phyloP scores from a whole-genome alignment of 2,888 invertebrate species.

The Myopa testacea region DNA sequence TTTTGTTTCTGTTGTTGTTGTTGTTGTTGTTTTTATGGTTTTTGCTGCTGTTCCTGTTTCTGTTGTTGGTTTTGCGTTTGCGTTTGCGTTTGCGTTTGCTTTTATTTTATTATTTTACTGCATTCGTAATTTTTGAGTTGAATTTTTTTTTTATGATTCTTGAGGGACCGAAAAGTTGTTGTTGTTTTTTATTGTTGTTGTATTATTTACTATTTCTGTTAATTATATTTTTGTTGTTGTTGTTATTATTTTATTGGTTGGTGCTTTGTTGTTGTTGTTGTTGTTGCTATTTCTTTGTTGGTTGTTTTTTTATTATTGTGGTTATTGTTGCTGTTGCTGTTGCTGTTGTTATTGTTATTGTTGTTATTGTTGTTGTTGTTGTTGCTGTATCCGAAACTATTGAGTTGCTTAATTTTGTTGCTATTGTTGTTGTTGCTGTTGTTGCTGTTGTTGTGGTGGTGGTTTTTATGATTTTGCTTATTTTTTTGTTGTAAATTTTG shows the following conservation, averaged over 20 bases:
- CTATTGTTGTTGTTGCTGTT: conserved; percentile 41
- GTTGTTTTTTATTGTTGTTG: conserved; percentile 48
- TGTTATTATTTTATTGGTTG: conserved; percentile 39
- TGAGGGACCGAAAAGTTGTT: conserved; percentile 50
- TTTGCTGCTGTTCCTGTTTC: conserved; percentile 30
- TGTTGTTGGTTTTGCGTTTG: conserved; percentile 25
- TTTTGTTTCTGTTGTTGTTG: conserved; percentile 45
- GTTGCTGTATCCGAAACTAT: conserved; percentile 44
- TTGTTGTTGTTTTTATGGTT: conserved; percentile 39
- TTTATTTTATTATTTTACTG: conserved; percentile 35
- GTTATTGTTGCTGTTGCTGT: conserved; percentile 43
- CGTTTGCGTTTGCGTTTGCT: conserved; percentile 17
- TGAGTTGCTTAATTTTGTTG: conserved; percentile 42
- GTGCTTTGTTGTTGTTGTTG: conserved; percentile 50
- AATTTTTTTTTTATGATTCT: conserved; percentile 41
- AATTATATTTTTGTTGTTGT: conserved; percentile 45
- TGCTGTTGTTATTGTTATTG: conserved; percentile 27
- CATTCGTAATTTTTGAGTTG: conserved; percentile 23
- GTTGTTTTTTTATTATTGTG: conserved; percentile 44
- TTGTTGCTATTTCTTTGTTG: conserved; percentile 46
- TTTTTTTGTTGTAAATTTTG: conserved; percentile 67
- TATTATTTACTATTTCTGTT: conserved; percentile 46
- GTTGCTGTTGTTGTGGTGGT: conserved; percentile 62
- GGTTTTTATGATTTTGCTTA: conserved; percentile 58
- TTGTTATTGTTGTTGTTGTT: conserved; percentile 50